Evolutionary conservation across 1,140 invertebrate species (phyloP).

Genomic region (Drosophila jambulina): DNA sequence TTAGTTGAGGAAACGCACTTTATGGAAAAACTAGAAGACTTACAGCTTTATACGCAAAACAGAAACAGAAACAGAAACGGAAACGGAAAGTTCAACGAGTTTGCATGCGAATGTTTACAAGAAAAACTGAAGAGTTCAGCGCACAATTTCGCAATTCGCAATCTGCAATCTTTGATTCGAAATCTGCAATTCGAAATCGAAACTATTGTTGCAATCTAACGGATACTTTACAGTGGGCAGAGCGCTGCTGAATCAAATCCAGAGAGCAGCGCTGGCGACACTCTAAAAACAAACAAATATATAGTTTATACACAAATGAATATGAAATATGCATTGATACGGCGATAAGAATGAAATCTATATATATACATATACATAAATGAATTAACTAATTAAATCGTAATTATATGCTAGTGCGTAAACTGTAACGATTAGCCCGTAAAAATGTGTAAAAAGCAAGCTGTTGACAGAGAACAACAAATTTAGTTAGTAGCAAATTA

Average conservation of each 20-base stretch:
- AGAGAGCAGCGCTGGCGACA: constrained; percentile 52
- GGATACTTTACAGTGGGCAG: constrained; percentile 72
- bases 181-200: constrained; percentile 37
- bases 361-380: constrained; percentile 49
- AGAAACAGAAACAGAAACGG: constrained; percentile 21
- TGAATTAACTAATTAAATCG: constrained; percentile 58
- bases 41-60: constrained; percentile 81
- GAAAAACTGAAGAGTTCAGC: constrained; percentile 24
- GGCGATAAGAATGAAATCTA: constrained; percentile 50
- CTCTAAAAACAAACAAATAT: constrained; percentile 62
- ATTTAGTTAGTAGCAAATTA: constrained; percentile 83
- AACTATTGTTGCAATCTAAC: constrained; percentile 65
- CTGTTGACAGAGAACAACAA: constrained; percentile 52
- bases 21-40: constrained; percentile 81
- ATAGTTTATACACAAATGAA: constrained; percentile 57
- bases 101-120: constrained; percentile 14
- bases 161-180: constrained; percentile 26
- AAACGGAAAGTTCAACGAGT: constrained; percentile 30
- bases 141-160: constrained; percentile 34
- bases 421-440: constrained; percentile 77
- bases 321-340: constrained; percentile 58
- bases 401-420: constrained; percentile 70
- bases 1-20: constrained; percentile 79
- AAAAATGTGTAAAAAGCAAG: constrained; percentile 75
- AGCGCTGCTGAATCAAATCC: constrained; percentile 52